Base-by-base conservation (phyloP, 2,888 invertebrate species). In the Hipparchia semele region DNA sequence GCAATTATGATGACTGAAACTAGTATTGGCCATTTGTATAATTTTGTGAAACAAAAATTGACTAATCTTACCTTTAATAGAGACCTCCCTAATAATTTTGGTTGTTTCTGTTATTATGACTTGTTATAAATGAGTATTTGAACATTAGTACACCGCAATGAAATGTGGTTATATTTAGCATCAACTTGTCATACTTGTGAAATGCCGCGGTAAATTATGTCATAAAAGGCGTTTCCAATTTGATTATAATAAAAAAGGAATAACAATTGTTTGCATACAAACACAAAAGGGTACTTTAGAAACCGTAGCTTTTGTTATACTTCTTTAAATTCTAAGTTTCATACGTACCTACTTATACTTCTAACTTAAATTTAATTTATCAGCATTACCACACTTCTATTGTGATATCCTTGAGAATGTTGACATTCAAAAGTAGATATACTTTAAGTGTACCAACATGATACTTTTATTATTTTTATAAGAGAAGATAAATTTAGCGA, bases 51-150 rank as follows among this genome's bases (percentile, higher is more conserved):
- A 65, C 65, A 65, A 65, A 53, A 51, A 23, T 65, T 53, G 33
- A 65, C 65, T 65, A 65, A 65, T 65, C 65, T 65, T 53, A 65
- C 64, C 23, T 23, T 65, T 53, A n/a, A 65, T 51, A 23, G 51
- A 33, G 64, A 65, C 64, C 33, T 65, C 65, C 33, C 53, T 53
- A 53, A 53, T 65, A 33, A 65, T 65, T 53, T 53, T 10, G 12
- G 10, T 51, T 33, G 53, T 65, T 65, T 23, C 53, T 65, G 51
- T 23, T 6, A 53, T 23, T 53, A 64, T 53, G 53, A 39, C 51
- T 65, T 53, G 65, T 65, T 49, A 65, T 53, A 65, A 49, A 49
- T 13, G 64, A 6, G 33, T 23, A 46, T 23, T 39, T 49, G 23
- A 23, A 23, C 23, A 23, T 23, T 23, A 23, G 49, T 45, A 45